These are phyloP conservation scores for Serinus canaria DNA, from an alignment of 2,113 vertebrate genomes.

Conservation along the genomic window DNA sequence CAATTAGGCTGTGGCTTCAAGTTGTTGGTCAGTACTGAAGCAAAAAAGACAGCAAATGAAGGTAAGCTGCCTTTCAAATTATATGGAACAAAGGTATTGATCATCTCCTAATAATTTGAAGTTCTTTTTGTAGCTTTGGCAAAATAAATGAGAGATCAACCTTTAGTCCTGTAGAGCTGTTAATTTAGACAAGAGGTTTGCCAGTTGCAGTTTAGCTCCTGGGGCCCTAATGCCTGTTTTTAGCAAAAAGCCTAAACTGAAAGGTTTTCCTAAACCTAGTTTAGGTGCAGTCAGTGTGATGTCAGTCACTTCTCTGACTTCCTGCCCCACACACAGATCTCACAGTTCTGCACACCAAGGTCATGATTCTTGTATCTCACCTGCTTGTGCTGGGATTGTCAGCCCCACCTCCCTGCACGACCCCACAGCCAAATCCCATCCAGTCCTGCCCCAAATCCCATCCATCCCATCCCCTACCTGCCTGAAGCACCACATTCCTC, in stretches of 20 bases:
- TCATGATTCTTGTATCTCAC: background rate
- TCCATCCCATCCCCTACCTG: too few relatives aligned
- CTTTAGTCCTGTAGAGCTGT: background rate
- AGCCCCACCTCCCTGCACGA: background rate
- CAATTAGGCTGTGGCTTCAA: conserved; percentile 91
- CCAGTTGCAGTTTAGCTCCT: background rate
- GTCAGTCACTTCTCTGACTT: background rate
- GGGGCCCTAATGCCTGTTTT: background rate
- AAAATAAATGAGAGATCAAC: background rate
- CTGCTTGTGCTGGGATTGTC: background rate
- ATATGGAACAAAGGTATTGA: background rate
- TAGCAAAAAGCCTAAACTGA: background rate
- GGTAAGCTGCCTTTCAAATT: conserved; percentile 67
- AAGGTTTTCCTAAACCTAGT: background rate
- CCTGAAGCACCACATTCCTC: background rate
- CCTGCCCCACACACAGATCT: rapidly evolving
- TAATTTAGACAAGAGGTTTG: background rate
- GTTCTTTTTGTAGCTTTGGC: background rate
- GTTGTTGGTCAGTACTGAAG: conserved; percentile 96
- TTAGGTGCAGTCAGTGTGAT: background rate
- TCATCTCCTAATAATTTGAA: background rate
- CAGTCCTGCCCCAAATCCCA: background rate
- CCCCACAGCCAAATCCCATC: background rate
- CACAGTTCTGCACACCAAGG: background rate
- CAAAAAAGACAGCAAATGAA: conserved; percentile 94